Base-by-base conservation (phyloP, 2,797 vertebrate species). In the Sebastes kiyomatsui region DNA sequence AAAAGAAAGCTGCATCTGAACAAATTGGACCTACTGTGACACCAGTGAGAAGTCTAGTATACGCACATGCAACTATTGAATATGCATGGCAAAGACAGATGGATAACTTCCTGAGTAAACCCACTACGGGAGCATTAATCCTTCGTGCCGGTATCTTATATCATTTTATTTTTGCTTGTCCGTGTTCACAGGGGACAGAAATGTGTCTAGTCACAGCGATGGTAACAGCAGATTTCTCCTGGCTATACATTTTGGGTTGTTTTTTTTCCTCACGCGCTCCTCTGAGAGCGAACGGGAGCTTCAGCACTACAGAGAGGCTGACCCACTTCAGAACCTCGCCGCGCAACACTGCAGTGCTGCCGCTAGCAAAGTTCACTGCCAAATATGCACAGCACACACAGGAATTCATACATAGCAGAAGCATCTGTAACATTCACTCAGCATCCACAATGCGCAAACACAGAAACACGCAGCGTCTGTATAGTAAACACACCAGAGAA, bases 291-390 rank as follows among this genome's bases (percentile, higher is more conserved):
- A 87, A 86, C 33, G 76, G 71, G 58, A 86, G 81, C 72, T 72
- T 74, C 77, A 70, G 79, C 65, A 75, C 68, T 38, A 66, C 65
- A 70, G 77, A 87, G 70, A 67, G 58, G 66, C 69, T 94, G 93
- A 95, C 94, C 93, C 92, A 94, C 83, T 95, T 93, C 86, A 89
- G 67, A 86, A 85, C 86, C 72, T 81, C 74, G 28, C 61, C 77
- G 73, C 70, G 82, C 80, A 86, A 83, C 72, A 54, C 90, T 84
- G 89, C 90, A 84, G 81, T 72, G 75, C 84, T 80, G 80, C 88
- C 61, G 67, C 85, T 67, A 42, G 65, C 73, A 82, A 85, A 87
- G 81, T 86, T 90, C 75, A 76, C 77, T 80, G 66, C 68, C 72
- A 85, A 80, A 92, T 77, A 84, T 42, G 72, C 67, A 75, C 61